Evolutionary conservation across 2,113 vertebrate genomes (phyloP).

Genomic region (Tragulus kanchil): DNA sequence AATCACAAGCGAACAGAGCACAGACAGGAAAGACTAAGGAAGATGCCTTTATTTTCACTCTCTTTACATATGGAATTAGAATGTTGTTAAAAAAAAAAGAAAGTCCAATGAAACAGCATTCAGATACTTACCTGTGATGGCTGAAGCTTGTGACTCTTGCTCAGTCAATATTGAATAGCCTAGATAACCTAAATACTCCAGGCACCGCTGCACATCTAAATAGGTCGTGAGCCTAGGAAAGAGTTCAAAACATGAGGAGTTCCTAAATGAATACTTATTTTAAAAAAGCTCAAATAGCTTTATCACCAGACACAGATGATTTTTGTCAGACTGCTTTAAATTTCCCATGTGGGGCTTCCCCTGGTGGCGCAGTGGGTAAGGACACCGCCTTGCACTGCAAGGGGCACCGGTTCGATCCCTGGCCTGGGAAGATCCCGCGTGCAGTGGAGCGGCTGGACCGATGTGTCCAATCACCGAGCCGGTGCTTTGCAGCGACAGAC

Average conservation of each 20-base stretch:
- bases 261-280: constrained; percentile 25
- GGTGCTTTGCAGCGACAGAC: no score
- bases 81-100: neutral
- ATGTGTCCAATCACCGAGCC: no score
- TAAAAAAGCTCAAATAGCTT: neutral
- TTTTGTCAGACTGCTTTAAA: neutral
- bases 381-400: no score
- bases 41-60: constrained; percentile 42
- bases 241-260: constrained; percentile 54
- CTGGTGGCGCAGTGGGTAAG: no score
- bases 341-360: no score
- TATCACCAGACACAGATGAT: neutral
- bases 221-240: constrained; percentile 95
- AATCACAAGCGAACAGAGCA: neutral
- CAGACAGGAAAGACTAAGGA: constrained; percentile 11
- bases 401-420: no score
- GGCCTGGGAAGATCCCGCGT: no score
- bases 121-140: constrained; percentile 92
- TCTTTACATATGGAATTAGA: constrained; percentile 16
- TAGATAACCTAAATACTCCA: constrained; percentile 98
- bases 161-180: constrained; percentile 98
- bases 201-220: constrained; percentile 96
- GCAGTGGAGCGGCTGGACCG: no score
- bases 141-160: constrained; percentile 97
- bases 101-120: neutral